Evolutionary conservation across 2,113 vertebrate species (phyloP).

Genomic region (Cyanoramphus novaezelandiae): DNA sequence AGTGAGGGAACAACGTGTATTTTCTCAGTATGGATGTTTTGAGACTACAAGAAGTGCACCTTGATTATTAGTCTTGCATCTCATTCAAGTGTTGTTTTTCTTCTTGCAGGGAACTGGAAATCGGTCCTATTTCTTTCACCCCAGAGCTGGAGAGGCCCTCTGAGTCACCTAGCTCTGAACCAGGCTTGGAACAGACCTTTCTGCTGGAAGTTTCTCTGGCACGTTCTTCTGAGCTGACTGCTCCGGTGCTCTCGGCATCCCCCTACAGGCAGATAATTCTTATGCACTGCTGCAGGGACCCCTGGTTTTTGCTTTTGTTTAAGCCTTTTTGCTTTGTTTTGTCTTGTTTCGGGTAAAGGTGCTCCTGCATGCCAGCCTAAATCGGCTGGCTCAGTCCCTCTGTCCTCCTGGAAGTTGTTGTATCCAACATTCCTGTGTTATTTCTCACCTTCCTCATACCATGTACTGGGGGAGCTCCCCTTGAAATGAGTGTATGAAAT

Average conservation of each 20-base stretch:
- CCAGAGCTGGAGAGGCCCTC: neutral
- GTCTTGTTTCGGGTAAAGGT: neutral
- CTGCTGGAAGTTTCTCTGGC: constrained; percentile 31
- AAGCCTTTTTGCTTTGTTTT: neutral
- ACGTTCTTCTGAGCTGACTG: neutral
- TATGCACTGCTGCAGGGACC: neutral
- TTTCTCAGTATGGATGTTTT: neutral
- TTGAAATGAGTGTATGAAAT: neutral
- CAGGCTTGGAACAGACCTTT: constrained; percentile 1
- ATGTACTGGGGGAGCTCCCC: neutral
- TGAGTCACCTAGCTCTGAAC: constrained; percentile 28
- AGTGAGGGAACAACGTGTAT: constrained; percentile 33
- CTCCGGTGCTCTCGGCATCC: neutral
- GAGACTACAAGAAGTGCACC: constrained; percentile 21
- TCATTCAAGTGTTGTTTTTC: constrained; percentile 17
- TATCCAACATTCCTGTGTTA: neutral
- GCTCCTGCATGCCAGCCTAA: neutral
- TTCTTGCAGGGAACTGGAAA: neutral
- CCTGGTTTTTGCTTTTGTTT: neutral
- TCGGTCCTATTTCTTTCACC: constrained; percentile 11
- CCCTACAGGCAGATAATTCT: neutral
- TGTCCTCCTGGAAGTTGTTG: neutral
- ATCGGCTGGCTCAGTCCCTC: neutral
- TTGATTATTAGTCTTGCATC: constrained; percentile 31
- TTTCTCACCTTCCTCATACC: constrained; percentile 1